Evolutionary conservation across 2,113 vertebrate genomes (phyloP), one percentile per base, ranked within the genome.

Genomic region (Microtus richardsoni): DNA sequence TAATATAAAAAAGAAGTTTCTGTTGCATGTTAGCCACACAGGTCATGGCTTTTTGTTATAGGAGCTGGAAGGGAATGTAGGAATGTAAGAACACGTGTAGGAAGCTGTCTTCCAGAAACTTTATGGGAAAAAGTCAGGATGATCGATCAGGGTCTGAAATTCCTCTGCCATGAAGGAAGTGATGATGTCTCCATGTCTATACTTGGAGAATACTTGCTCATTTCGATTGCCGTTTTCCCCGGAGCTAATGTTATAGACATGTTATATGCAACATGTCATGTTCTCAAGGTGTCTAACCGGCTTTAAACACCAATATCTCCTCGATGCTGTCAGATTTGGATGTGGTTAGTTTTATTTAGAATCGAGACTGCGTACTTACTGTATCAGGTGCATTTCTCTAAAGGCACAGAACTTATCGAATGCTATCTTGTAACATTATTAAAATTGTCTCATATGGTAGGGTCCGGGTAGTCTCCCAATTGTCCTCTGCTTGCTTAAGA

Each of bases 291-390:
- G 21, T 19, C 24, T 71, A 68, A 62, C 64, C 4, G 68, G 58
- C 47, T 80, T 87, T 77, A n/a, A 94, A 64, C 30, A 52, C 12
- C 1, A 91, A 11, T 16, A 30, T 5, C 21, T 75, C 66, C 30
- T 77, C 33, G 36, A 12, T 36, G 3, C 26, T 28, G 39, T 94
- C 44, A 70, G 44, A 80, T 68, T 54, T 22, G 3, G 16, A 24
- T 66, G 17, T 68, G 24, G 13, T 44, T 39, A 21, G 66, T 91
- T 96, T 88, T 54, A 78, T 73, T 94, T 77, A 82, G 60, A 88
- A 82, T 85, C 4, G 75, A 44, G 21, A 80, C 0, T 12, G 36
- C 91, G 30, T 82, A n/a, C 10, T 39, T 54, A 58, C 36, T 52
- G 24, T 7, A 39, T 19, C 36, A 73, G 12, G 12, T 14, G 39